Evolutionary conservation across 2,888 invertebrate genomes (phyloP).

Genomic region (Nomada ferruginata): DNA sequence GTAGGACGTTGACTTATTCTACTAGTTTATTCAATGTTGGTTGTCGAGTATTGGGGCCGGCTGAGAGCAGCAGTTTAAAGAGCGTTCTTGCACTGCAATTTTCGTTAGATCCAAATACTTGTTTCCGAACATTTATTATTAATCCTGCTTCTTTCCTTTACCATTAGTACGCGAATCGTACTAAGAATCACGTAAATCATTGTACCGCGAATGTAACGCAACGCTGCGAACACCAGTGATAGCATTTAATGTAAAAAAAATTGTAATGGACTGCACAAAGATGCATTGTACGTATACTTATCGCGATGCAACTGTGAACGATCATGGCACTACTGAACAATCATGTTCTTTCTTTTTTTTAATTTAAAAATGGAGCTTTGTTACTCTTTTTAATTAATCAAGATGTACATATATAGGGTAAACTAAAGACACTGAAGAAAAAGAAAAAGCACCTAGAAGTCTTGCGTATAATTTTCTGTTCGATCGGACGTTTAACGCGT

Average conservation of each 20-base stretch:
- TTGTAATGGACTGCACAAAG: slow-evolving; percentile 15
- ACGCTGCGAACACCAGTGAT: slow-evolving; percentile 9
- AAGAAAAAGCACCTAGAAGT: too few relatives aligned
- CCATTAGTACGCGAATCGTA: not conserved
- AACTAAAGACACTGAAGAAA: too few relatives aligned
- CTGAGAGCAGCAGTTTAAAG: not conserved
- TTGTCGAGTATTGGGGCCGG: not conserved
- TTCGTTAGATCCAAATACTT: not conserved
- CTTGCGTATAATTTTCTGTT: too few relatives aligned
- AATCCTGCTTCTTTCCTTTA: not conserved
- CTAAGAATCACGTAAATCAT: not conserved
- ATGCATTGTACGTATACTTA: not conserved
- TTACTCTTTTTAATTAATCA: slow-evolving; percentile 9
- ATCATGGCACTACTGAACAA: slow-evolving; percentile 34
- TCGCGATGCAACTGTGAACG: not conserved
- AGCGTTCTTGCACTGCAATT: not conserved
- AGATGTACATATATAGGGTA: slow-evolving; percentile 21
- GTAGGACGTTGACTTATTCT: slow-evolving; percentile 30
- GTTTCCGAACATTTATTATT: not conserved
- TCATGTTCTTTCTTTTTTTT: slow-evolving; percentile 7
- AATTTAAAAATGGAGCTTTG: not conserved
- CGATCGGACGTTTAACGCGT: too few relatives aligned
- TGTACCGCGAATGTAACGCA: slow-evolving; percentile 1
- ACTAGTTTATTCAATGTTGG: slow-evolving; percentile 28
- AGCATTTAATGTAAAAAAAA: slow-evolving; percentile 24